These are phyloP conservation scores for Lobophora halterata DNA, from an alignment of 2,888 invertebrate genomes.

Conservation along the genomic window DNA sequence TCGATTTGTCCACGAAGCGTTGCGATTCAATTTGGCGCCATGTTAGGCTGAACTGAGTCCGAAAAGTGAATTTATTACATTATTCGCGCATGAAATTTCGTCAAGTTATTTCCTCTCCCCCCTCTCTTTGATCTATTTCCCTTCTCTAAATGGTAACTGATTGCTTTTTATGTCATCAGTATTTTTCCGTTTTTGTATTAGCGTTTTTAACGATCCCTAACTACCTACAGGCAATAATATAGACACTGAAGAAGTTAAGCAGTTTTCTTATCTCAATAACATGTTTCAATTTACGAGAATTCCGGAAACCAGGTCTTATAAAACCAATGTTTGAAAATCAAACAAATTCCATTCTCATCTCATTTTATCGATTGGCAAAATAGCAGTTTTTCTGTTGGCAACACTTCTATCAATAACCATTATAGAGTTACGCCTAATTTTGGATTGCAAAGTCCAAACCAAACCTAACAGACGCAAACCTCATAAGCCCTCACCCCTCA, in stretches of 20 bases:
- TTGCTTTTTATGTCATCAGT: constrained; percentile 54
- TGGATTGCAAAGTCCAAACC: no score
- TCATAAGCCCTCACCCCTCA: constrained; percentile 52
- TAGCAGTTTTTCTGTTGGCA: no score
- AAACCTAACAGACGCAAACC: constrained; percentile 25
- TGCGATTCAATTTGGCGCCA: constrained; percentile 68
- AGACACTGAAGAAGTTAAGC: no score
- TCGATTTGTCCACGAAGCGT: constrained; percentile 46
- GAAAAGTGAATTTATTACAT: constrained; percentile 64
- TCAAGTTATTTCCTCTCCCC: constrained; percentile 48
- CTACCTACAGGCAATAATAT: no score
- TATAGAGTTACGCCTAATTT: no score
- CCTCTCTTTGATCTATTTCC: constrained; percentile 61
- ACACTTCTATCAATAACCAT: no score
- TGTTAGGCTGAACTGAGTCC: constrained; percentile 39
- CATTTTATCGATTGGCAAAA: no score
- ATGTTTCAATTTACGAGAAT: no score
- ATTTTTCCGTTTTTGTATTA: constrained; percentile 35
- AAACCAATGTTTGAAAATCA: no score
- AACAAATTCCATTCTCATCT: no score
- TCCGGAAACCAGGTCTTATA: no score
- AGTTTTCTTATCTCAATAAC: no score
- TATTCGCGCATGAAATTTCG: constrained; percentile 56
- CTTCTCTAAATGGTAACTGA: constrained; percentile 44
- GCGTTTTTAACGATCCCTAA: constrained; percentile 25